Conservation (phyloP, 2,797 vertebrate species). For the Ateles fusciceps region DNA sequence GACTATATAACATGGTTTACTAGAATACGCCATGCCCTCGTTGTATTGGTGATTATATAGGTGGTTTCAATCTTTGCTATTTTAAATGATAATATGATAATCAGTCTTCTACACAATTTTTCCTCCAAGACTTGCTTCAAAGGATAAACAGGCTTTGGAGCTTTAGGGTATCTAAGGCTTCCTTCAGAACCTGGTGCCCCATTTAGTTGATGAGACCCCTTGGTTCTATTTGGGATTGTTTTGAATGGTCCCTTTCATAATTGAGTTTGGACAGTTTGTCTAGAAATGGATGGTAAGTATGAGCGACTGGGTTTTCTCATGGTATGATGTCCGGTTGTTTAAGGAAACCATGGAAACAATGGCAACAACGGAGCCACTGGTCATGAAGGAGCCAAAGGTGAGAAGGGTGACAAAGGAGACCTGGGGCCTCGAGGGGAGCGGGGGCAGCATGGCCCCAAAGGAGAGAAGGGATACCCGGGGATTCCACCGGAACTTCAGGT, state of each 20-base stretch:
- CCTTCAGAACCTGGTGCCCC: background rate
- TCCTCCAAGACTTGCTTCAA: background rate
- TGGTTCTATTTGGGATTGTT: background rate
- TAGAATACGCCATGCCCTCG: background rate
- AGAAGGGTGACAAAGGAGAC: slow-evolving; percentile 89
- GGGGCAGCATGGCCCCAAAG: slow-evolving; percentile 86
- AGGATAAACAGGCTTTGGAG: background rate
- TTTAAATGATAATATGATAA: background rate
- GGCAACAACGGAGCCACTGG: slow-evolving; percentile 89
- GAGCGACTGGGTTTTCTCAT: background rate
- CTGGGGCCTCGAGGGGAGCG: slow-evolving; percentile 87
- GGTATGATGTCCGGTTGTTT: slow-evolving; percentile 44
- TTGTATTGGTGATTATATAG: background rate
- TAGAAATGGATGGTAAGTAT: background rate
- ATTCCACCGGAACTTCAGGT: slow-evolving; percentile 89
- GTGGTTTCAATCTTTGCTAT: background rate
- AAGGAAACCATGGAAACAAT: slow-evolving; percentile 90
- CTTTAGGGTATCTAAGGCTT: background rate
- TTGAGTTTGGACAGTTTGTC: background rate
- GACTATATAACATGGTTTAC: background rate
- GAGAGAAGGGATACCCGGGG: slow-evolving; percentile 87
- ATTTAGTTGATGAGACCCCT: background rate
- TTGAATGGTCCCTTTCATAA: background rate
- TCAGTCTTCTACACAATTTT: background rate
- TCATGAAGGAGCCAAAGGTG: slow-evolving; percentile 87